Evolutionary conservation across 2,888 invertebrate genomes (phyloP).

Genomic region (Mimumesa dahlbomi): DNA sequence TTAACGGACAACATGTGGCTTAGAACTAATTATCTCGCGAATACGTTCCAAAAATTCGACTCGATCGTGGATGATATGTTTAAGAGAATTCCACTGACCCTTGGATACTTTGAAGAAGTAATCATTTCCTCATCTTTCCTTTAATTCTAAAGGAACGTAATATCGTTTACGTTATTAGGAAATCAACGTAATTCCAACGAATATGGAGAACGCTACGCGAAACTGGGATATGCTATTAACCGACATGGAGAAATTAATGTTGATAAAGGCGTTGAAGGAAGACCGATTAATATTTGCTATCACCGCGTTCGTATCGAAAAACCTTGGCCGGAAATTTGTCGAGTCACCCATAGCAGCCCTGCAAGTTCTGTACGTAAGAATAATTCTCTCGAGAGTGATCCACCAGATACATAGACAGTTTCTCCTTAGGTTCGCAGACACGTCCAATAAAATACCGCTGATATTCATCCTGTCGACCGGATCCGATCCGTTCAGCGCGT

Average conservation of each 20-base stretch:
- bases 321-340: constrained; percentile 89
- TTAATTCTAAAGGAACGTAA: too few relatives aligned
- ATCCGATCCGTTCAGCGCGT: constrained; percentile 92
- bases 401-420: too few relatives aligned
- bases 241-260: constrained; percentile 90
- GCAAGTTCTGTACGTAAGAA: constrained; percentile 82
- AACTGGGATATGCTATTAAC: constrained; percentile 86
- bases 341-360: constrained; percentile 90
- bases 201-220: constrained; percentile 72
- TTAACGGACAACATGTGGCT: constrained; percentile 88
- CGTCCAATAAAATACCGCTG: constrained; percentile 87
- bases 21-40: constrained; percentile 84
- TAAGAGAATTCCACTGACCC: constrained; percentile 82
- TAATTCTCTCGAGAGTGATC: background rate
- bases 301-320: constrained; percentile 88
- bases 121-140: constrained; percentile 22
- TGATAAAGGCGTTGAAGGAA: constrained; percentile 88
- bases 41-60: constrained; percentile 82
- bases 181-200: constrained; percentile 82
- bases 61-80: constrained; percentile 82
- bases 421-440: constrained; percentile 88
- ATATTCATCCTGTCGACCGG: constrained; percentile 94
- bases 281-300: constrained; percentile 92
- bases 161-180: too few relatives aligned
- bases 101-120: constrained; percentile 85